Base-by-base conservation (phyloP, 2,113 vertebrate species). In the Phylloscopus trochiloides region DNA sequence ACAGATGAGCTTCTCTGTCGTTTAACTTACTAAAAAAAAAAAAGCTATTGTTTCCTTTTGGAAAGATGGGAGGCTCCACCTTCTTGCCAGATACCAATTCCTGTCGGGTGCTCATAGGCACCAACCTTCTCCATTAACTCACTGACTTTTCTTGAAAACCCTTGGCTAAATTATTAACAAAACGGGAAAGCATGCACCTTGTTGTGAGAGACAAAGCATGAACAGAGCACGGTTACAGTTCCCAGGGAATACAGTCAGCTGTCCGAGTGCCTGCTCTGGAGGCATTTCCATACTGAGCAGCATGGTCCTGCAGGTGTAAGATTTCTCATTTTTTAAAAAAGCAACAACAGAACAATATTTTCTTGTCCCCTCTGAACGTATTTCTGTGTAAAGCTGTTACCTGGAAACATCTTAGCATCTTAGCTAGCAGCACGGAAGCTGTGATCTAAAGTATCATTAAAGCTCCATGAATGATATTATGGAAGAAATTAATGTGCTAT, bases 251-350 rank as follows among this genome's bases (percentile, higher is more conserved):
- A 19, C 15, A 36, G 40, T 58, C 58, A 55, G 47, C 54, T 95
- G 90, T 76, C 94, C 7, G 4, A 79, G 43, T 6, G 38, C 77
- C 48, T 52, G 50, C 85, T 91, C 68, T 63, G 52, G 80, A 80
- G 92, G 84, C 59, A 63, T 61, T 94, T 95, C 77, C 54, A 43
- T 77, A 52, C 70, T 62, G 71, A 94, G 81, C 74, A 92, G 96
- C 81, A 65, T 96, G 95, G 71, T 96, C 91, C 95, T 97, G 97
- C 96, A 98, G 97, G 97, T 98, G 96, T 84, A 62, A 91, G 76
- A 95, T 75, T 87, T 90, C 79, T 75, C 42, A 43, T 81, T 74
- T 66, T 54, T 75, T 19, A 11, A 47, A 45, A 67, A 71, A 43
- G 7, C 36, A 4, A 2, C 9, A 94, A 29, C 75, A 90, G 96